phyloP scores from a whole-genome alignment of 2,888 invertebrate genomes.

The Colletes collaris region DNA sequence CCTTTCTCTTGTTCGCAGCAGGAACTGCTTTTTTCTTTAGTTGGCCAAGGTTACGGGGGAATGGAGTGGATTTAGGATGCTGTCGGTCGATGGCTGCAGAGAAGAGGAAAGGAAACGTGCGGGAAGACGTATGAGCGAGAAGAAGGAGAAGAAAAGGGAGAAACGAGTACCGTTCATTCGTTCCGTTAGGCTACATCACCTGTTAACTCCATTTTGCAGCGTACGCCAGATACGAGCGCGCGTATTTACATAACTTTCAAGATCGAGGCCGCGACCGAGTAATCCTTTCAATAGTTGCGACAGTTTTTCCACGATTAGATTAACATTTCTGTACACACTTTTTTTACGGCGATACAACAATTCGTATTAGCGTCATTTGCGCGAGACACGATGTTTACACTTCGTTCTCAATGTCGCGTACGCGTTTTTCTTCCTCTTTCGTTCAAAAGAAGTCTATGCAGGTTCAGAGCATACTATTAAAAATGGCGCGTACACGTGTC shows the following conservation, averaged over 20 bases:
- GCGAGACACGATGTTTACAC: too few species aligned
- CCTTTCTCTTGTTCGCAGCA: conserved; percentile 10
- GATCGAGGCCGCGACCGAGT: conserved; percentile 65
- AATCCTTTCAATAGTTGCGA: conserved; percentile 18
- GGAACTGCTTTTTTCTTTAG: conserved; percentile 8
- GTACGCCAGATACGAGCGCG: background rate
- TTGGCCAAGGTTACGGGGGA: conserved; percentile 47
- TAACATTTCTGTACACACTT: background rate
- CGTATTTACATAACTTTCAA: conserved; percentile 46
- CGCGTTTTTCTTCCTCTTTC: too few species aligned
- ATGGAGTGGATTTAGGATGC: conserved; percentile 31
- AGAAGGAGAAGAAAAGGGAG: conserved; percentile 35
- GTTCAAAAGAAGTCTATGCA: too few species aligned
- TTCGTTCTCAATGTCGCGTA: too few species aligned
- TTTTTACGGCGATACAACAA: too few species aligned
- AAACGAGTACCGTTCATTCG: conserved; percentile 71
- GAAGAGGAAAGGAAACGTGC: conserved; percentile 16
- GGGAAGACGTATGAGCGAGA: conserved; percentile 34
- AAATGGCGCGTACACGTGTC: too few species aligned
- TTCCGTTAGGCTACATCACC: conserved; percentile 73
- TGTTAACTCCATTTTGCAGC: conserved; percentile 44
- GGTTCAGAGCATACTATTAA: too few species aligned
- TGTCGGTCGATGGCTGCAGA: background rate
- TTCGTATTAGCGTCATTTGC: too few species aligned
- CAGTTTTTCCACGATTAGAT: background rate